Base-by-base conservation (phyloP, 2,888 invertebrate species). In the Pasiphila rectangulata region DNA sequence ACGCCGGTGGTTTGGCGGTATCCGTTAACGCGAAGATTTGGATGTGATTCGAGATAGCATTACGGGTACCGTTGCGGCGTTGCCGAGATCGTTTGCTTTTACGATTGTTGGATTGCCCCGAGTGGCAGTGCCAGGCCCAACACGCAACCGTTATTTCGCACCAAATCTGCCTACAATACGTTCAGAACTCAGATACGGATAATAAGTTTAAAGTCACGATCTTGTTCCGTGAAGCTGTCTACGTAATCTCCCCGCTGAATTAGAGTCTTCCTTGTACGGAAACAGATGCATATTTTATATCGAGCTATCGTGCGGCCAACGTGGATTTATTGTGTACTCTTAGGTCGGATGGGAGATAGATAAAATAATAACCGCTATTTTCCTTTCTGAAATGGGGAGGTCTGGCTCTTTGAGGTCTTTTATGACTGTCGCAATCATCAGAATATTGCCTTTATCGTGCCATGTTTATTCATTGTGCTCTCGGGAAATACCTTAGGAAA, bases 141-240 rank as follows among this genome's bases (percentile, higher is more conserved):
- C 62, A 56, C 61, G 56, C 13, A 23, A 75, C 82, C 81, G 82
- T 82, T 83, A 81, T 67, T 72, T 78, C 79, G 77, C 85, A 73
- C 84, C 83, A 82, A 87, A 87, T 85, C 86, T 84, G 83, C 82
- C 76, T 79, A 80, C 83, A 82, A 82, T 83, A 75, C 77, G 71
- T 72, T 76, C 73, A 68, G 72, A 75, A 72, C 72, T 79, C 76
- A 79, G 80, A 82, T 82, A 81, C 77, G 81, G 80, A 83, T 83
- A 84, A 81, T 83, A 83, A 82, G 79, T 79, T 75, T 75, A 67
- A 61, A 85, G 84, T 86, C 84, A 86, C 85, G 83, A 85, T 79
- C 71, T 72, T 64, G 71, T 72, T 72, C 72, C 72, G 75, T 69
- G 72, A 75, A 71, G 72, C 79, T 72, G 79, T 79, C 79, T 73